Conservation (phyloP, 2,797 vertebrate genomes). For the Squalus acanthias region DNA sequence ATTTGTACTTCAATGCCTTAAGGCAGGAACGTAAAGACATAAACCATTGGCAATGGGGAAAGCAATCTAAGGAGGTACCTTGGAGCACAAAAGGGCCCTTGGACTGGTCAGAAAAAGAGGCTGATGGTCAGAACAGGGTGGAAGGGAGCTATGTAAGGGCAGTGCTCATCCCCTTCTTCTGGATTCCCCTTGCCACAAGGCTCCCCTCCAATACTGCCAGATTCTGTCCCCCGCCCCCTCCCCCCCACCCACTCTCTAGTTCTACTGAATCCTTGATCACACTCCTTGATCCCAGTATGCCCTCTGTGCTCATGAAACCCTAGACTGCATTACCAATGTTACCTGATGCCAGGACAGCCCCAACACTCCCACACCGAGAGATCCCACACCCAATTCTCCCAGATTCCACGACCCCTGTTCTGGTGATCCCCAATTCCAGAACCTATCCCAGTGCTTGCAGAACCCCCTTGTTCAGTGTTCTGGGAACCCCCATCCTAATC, state of each 20-base stretch:
- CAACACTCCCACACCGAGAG: no score
- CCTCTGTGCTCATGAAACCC: no score
- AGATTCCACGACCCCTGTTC: no score
- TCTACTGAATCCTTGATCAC: background rate
- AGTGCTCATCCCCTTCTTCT: background rate
- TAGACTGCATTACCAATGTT: no score
- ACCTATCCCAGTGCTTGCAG: background rate
- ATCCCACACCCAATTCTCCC: no score
- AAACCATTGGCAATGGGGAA: background rate
- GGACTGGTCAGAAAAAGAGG: background rate
- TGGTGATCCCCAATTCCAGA: background rate
- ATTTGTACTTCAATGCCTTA: background rate
- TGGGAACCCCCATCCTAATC: no score
- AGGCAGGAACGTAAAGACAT: background rate
- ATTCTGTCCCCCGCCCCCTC: background rate
- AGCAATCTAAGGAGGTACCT: background rate
- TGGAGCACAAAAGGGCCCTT: background rate
- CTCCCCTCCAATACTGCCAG: background rate
- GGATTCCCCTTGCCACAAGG: background rate
- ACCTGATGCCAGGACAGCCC: no score
- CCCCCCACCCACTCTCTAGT: background rate
- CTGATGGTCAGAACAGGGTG: background rate
- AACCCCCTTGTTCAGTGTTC: background rate
- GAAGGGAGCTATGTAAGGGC: background rate
- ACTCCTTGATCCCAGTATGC: background rate